Evolutionary conservation across 2,888 invertebrate genomes (phyloP).

Genomic region (Crossocerus cetratus): DNA sequence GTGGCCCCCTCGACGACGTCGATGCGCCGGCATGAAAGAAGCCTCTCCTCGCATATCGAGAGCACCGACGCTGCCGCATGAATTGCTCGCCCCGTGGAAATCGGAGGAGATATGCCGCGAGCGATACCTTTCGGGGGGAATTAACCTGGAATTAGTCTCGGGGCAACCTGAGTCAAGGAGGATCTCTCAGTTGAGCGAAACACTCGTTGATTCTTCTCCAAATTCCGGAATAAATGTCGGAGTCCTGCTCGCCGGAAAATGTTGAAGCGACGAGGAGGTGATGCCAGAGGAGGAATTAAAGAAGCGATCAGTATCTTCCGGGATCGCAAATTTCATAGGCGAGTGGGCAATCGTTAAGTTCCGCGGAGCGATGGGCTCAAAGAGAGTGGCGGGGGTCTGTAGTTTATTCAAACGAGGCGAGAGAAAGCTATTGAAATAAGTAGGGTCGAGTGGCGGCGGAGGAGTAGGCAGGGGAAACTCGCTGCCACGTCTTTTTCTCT

Average conservation of each 20-base stretch:
- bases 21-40: slow-evolving; percentile 30
- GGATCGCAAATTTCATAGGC: not conserved
- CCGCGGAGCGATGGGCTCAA: not conserved
- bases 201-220: not conserved
- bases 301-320: not conserved
- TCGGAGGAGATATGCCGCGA: slow-evolving; percentile 18
- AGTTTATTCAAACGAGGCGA: slow-evolving; percentile 73
- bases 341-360: not conserved
- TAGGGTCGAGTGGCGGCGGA: slow-evolving; percentile 71
- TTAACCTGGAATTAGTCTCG: no score
- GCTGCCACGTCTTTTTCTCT: slow-evolving; percentile 15
- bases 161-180: not conserved
- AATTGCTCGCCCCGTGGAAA: slow-evolving; percentile 30
- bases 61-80: slow-evolving; percentile 28
- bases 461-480: slow-evolving; percentile 44
- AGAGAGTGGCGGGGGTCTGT: slow-evolving; percentile 8
- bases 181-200: not conserved
- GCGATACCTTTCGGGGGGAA: not conserved
- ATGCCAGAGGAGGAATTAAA: not conserved
- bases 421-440: slow-evolving; percentile 74
- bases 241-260: no score
- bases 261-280: no score
- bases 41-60: slow-evolving; percentile 51
- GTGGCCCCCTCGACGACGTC: slow-evolving; percentile 14
- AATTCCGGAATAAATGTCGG: no score